These are phyloP conservation scores for Resseliella maxima DNA, from an alignment of 2,888 invertebrate genomes.

Conservation along the genomic window DNA sequence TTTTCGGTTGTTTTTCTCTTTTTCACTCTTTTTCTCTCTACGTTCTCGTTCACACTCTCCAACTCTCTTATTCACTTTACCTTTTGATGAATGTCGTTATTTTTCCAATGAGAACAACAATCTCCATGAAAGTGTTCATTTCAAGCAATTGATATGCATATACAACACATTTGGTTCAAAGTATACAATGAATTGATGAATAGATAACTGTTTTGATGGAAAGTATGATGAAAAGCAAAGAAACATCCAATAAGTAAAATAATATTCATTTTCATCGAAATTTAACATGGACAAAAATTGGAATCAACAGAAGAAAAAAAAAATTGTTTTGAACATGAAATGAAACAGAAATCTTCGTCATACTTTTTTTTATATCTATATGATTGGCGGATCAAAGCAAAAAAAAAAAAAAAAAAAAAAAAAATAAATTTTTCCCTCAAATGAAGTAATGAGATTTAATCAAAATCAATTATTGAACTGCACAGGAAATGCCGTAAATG, in stretches of 20 bases:
- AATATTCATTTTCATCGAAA: too few relatives aligned
- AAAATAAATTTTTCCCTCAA: neutral
- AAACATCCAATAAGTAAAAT: too few relatives aligned
- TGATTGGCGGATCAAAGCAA: neutral
- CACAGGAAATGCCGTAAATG: conserved; percentile 34
- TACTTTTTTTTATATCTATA: too few relatives aligned
- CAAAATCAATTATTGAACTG: conserved; percentile 33
- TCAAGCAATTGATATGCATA: conserved; percentile 42
- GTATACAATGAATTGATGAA: neutral
- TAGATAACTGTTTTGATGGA: too few relatives aligned
- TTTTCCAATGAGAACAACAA: too few relatives aligned
- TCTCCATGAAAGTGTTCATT: neutral
- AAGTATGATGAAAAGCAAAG: too few relatives aligned
- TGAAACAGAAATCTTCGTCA: neutral
- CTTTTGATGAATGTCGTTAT: neutral
- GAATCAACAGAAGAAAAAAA: neutral
- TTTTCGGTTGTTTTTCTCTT: neutral
- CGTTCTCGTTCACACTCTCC: neutral
- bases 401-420: neutral
- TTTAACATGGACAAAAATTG: too few relatives aligned
- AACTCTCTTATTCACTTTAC: too few relatives aligned
- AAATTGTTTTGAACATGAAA: neutral
- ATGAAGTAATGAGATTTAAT: conserved; percentile 1
- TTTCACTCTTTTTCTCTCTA: neutral
- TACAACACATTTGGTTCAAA: neutral